A percentile compares a stretch with the other conserved stretches of the same genome.
These are phyloP conservation scores for Cuculus canorus DNA, from an alignment of 2,797 vertebrate species.

Conservation along the genomic window DNA sequence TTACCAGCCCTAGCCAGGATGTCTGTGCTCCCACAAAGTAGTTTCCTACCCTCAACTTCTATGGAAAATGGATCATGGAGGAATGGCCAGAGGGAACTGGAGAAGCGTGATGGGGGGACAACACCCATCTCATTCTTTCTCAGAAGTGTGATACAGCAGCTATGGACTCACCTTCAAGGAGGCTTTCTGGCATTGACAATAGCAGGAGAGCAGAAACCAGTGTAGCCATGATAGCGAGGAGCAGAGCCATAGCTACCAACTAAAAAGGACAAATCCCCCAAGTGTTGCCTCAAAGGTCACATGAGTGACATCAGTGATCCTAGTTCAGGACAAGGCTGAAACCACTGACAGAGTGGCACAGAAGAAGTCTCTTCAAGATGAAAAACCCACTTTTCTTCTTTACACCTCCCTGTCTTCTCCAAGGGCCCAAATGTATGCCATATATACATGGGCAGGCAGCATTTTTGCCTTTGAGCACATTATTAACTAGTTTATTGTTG, in stretches of 20 bases:
- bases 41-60: not conserved
- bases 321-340: not conserved
- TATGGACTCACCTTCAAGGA: not conserved
- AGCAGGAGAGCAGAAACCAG: not conserved
- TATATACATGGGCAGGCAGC: not conserved
- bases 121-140: not conserved
- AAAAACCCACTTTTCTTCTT: not conserved
- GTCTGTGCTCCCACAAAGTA: not conserved
- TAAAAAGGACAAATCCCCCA: not conserved
- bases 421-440: not conserved
- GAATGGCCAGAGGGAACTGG: not conserved
- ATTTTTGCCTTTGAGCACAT: not conserved
- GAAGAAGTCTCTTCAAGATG: not conserved
- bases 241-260: not conserved
- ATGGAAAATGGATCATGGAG: not conserved
- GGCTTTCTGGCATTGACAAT: not conserved
- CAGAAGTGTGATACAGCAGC: not conserved
- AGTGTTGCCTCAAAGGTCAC: not conserved
- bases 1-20: not conserved
- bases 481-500: not conserved
- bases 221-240: not conserved
- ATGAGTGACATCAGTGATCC: not conserved
- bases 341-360: not conserved
- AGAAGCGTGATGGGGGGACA: not conserved
- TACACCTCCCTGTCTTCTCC: not conserved